Evolutionary conservation across 2,888 invertebrate species (phyloP), one percentile per base, ranked within the genome.

Genomic region (Philonicus albiceps): DNA sequence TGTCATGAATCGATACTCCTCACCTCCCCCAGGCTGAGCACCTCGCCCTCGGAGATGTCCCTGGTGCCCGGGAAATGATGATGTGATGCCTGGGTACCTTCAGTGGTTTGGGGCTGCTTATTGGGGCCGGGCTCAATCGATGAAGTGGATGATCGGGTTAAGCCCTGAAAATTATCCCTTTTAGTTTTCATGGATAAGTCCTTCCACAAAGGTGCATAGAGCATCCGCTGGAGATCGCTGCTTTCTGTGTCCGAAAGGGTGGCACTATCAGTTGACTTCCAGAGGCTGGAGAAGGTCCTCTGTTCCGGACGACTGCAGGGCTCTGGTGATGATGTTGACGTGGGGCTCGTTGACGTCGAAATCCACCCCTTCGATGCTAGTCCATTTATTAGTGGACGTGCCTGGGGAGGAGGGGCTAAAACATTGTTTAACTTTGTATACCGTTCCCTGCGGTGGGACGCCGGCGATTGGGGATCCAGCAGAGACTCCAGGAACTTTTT

Each of bases 401-500:
- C 2, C 27, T 4, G n/a, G n/a, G 27, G 7, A 49, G 55, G 11
- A 34, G 64, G 64, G 8, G 5, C 2, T n/a, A n/a, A n/a, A n/a
- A 34, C 64, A 64, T 31, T 64, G 19, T 34, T 64, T 3, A 22
- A 6, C 4, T 19, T 64, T 31, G 34, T 55, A 31, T 30, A 43
- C 22, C 27, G 27, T n/a, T 22, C 22, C 43, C 19, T 83, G 19
- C 55, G 37, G 19, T 53, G 11, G 16, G 49, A 49, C 19, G 8
- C 13, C 16, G 55, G 27, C 11, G 37, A 64, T 19, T 83, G 19
- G 19, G 34, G 34, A 13, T 64, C 34, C 64, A 64, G 13, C 11
- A 85, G n/a, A 30, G 84, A 85, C 40, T 73, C 16, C 37, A 85
- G 6, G 49, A 85, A 85, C 22, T 85, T 85, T 40, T 85, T 73